Conservation (phyloP, 2,888 invertebrate genomes). For the Bugula neritina region DNA sequence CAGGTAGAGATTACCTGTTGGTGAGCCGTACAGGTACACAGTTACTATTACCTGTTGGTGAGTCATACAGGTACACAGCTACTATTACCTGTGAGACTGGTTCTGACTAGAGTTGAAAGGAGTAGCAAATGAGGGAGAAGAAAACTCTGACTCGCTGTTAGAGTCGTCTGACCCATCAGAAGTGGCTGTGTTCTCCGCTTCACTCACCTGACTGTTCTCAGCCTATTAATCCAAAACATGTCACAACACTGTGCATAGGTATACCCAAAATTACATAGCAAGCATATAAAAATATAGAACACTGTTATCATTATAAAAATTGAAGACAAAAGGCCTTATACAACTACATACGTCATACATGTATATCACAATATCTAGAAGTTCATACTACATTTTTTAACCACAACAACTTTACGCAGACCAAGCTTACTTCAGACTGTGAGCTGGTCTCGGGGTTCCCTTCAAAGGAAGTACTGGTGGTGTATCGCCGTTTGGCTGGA, state of each 20-base stretch:
- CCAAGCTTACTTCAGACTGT: conserved; percentile 7
- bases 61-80: too few relatives aligned
- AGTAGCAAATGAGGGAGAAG: neutral
- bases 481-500: neutral
- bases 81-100: neutral
- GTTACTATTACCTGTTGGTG: too few relatives aligned
- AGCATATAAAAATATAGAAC: too few relatives aligned
- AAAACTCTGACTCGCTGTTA: conserved; percentile 1
- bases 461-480: conserved; percentile 5
- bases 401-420: too few relatives aligned
- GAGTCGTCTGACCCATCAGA: conserved; percentile 13
- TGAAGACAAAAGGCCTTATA: too few relatives aligned
- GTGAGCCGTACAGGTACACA: too few relatives aligned
- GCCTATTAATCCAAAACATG: neutral
- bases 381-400: too few relatives aligned
- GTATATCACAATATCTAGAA: neutral
- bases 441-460: conserved; percentile 4
- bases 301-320: too few relatives aligned
- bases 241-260: too few relatives aligned
- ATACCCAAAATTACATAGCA: too few relatives aligned
- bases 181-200: conserved; percentile 10
- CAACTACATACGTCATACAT: too few relatives aligned
- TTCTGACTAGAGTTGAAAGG: neutral
- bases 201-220: conserved; percentile 6
- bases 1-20: too few relatives aligned